Conservation (phyloP, 1,140 invertebrate genomes). For the Hycleus phaleratus region DNA sequence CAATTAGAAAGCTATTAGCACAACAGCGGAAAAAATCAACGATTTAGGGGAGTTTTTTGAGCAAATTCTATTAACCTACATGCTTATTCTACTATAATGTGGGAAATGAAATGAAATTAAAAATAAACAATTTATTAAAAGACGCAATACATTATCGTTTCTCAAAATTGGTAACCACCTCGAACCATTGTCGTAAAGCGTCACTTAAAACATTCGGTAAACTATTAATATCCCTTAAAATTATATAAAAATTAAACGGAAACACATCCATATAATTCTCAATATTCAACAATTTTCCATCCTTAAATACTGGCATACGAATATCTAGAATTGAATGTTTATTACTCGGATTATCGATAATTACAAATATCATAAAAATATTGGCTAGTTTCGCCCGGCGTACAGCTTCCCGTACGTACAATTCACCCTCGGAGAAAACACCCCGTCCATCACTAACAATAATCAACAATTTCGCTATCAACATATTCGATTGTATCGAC, state of each 20-base stretch:
- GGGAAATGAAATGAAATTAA: background rate
- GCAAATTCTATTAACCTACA: too few relatives aligned
- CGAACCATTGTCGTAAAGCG: constrained; percentile 97
- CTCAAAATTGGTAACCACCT: constrained; percentile 72
- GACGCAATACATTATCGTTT: constrained; percentile 13
- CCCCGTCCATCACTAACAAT: constrained; percentile 93
- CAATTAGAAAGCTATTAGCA: too few relatives aligned
- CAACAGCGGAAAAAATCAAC: too few relatives aligned
- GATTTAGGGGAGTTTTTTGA: too few relatives aligned
- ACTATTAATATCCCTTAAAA: constrained; percentile 79
- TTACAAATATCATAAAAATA: constrained; percentile 91
- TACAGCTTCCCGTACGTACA: constrained; percentile 69
- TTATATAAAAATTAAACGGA: constrained; percentile 98
- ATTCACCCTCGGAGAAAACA: constrained; percentile 81
- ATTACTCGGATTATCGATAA: constrained; percentile 87
- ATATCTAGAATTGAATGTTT: constrained; percentile 94
- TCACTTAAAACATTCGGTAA: constrained; percentile 88
- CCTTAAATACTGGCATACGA: constrained; percentile 63
- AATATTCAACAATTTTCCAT: constrained; percentile 53
- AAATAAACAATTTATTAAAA: background rate
- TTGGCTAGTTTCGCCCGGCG: constrained; percentile 68
- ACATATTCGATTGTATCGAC: constrained; percentile 17
- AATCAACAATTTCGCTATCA: constrained; percentile 78
- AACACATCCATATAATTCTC: constrained; percentile 87
- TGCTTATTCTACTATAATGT: background rate